phyloP scores from a whole-genome alignment of 2,797 vertebrate genomes.

The Triplophysa bombifrons region DNA sequence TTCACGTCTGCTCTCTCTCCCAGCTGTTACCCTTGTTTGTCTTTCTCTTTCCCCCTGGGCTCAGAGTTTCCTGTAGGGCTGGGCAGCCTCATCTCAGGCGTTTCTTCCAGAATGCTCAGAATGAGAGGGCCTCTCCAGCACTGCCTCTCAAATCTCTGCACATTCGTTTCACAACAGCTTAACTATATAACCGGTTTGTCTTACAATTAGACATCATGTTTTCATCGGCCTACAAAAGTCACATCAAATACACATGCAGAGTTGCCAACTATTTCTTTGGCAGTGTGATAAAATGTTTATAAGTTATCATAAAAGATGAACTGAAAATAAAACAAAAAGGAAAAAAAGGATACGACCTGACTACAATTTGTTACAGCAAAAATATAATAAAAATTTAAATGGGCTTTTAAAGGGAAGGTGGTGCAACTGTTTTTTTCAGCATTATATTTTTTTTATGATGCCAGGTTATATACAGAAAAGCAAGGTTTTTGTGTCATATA shows the following conservation, averaged over 20 bases:
- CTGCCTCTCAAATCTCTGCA: constrained; percentile 52
- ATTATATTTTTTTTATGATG: too few relatives aligned
- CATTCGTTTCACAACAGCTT: constrained; percentile 54
- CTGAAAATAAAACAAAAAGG: too few relatives aligned
- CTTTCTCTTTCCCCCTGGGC: constrained; percentile 81
- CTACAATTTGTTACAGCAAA: too few relatives aligned
- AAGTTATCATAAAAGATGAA: not conserved
- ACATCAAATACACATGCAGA: not conserved
- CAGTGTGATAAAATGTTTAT: not conserved
- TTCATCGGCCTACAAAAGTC: constrained; percentile 2
- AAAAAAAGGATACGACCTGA: too few relatives aligned
- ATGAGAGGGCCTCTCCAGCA: constrained; percentile 70
- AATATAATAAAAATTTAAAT: too few relatives aligned
- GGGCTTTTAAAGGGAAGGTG: too few relatives aligned
- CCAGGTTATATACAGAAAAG: not conserved
- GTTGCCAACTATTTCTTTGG: not conserved
- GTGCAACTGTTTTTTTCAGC: too few relatives aligned
- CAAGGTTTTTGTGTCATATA: constrained; percentile 6
- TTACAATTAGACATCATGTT: constrained; percentile 4
- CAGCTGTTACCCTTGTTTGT: constrained; percentile 81
- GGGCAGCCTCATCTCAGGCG: constrained; percentile 78
- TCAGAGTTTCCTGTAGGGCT: constrained; percentile 79
- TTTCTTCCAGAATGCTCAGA: constrained; percentile 82
- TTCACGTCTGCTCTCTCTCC: constrained; percentile 60
- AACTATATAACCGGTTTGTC: not conserved